phyloP scores from a whole-genome alignment of 2,113 vertebrate genomes.

The Etheostoma cragini region DNA sequence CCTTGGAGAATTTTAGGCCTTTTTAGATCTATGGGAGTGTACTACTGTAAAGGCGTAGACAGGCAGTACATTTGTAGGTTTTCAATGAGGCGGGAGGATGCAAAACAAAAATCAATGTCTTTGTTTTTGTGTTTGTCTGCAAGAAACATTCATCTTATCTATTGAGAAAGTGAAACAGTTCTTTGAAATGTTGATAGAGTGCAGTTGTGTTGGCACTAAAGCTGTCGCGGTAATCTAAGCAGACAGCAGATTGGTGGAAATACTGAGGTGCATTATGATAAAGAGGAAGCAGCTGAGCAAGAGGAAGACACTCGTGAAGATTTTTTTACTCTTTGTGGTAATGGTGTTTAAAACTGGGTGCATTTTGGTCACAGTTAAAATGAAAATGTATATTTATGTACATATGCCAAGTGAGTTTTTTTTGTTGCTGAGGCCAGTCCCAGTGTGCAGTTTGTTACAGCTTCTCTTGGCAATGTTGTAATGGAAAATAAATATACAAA shows the following conservation, averaged over 20 bases:
- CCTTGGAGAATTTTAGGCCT: constrained; percentile 54
- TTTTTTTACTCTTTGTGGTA: constrained; percentile 73
- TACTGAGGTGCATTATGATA: constrained; percentile 29
- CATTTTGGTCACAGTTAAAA: constrained; percentile 72
- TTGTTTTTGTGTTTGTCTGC: constrained; percentile 57
- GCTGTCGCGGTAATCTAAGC: constrained; percentile 30
- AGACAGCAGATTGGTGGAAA: constrained; percentile 44
- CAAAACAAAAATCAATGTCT: constrained; percentile 48
- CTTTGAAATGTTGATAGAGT: constrained; percentile 34
- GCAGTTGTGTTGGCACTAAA: constrained; percentile 55
- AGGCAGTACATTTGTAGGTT: constrained; percentile 5
- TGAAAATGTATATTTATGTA: constrained; percentile 79
- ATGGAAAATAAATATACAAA: constrained; percentile 53
- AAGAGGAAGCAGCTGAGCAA: constrained; percentile 37
- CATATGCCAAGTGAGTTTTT: constrained; percentile 73
- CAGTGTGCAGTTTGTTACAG: constrained; percentile 75
- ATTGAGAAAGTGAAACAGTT: constrained; percentile 37
- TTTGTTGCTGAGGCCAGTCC: constrained; percentile 72
- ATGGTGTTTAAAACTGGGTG: constrained; percentile 70
- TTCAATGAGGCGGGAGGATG: constrained; percentile 30
- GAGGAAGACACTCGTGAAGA: constrained; percentile 49
- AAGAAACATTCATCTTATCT: constrained; percentile 48
- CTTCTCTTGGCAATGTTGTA: constrained; percentile 79
- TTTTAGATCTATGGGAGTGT: constrained; percentile 32
- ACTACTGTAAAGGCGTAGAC: constrained; percentile 18